A percentile compares a stretch with the other conserved stretches of the same genome.
These are phyloP conservation scores for Linnaemya tessellans DNA, from an alignment of 2,888 invertebrate species.

Conservation along the genomic window DNA sequence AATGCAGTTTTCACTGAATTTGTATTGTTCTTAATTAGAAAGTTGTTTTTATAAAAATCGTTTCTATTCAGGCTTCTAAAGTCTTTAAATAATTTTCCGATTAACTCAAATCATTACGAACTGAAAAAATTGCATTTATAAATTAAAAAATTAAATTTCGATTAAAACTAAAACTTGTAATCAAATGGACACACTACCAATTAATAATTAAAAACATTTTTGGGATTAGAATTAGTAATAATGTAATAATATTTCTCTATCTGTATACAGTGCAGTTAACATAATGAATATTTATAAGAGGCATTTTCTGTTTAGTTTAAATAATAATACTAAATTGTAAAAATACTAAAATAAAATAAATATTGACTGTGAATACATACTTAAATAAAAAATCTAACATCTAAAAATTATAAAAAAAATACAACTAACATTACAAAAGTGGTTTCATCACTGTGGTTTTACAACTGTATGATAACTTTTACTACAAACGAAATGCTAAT, in stretches of 20 bases:
- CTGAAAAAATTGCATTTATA: too few species aligned
- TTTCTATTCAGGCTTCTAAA: too few species aligned
- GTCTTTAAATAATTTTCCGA: too few species aligned
- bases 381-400: not conserved
- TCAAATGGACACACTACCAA: not conserved
- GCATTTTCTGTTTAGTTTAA: not conserved
- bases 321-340: not conserved
- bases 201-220: not conserved
- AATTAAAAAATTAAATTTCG: too few species aligned
- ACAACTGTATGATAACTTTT: conserved; percentile 1
- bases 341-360: not conserved
- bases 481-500: conserved; percentile 9
- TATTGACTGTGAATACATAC: not conserved
- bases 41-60: too few species aligned
- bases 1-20: too few species aligned
- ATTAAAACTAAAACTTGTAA: too few species aligned
- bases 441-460: not conserved
- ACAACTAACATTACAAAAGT: not conserved
- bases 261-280: not conserved
- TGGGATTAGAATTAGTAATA: not conserved
- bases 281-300: not conserved
- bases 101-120: too few species aligned
- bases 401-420: not conserved
- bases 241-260: not conserved
- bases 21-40: too few species aligned